These are phyloP conservation scores for Pseudois nayaur DNA, from an alignment of 2,113 vertebrate species.

Conservation along the genomic window DNA sequence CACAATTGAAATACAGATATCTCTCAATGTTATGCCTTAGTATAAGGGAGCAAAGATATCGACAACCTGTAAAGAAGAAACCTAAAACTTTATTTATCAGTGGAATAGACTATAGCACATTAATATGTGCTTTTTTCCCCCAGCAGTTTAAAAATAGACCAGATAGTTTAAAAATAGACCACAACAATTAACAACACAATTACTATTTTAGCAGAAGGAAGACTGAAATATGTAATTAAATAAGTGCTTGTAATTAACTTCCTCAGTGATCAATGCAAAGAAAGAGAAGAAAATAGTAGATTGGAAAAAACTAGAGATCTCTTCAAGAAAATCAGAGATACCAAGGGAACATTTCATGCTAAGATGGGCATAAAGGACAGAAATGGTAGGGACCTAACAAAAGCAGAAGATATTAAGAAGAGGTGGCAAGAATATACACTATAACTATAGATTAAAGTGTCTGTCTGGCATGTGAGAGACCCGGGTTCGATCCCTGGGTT, in stretches of 20 bases:
- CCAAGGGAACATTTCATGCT: background rate
- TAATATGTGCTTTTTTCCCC: background rate
- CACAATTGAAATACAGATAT: slow-evolving; percentile 17
- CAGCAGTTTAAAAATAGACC: background rate
- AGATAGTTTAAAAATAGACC: background rate
- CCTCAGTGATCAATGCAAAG: background rate
- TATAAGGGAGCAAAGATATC: background rate
- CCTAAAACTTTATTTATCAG: slow-evolving; percentile 24
- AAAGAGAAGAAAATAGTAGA: background rate
- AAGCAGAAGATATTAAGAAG: background rate
- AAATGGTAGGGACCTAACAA: background rate
- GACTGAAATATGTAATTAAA: slow-evolving; percentile 22
- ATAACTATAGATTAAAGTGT: background rate
- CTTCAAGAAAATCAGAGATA: background rate
- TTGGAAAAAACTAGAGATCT: background rate
- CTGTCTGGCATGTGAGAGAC: too few species aligned
- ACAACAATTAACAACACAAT: background rate
- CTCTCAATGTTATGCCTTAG: background rate
- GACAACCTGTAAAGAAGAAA: background rate
- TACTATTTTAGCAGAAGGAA: background rate
- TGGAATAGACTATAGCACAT: background rate
- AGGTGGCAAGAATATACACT: background rate
- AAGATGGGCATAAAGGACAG: background rate
- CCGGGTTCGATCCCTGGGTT: too few species aligned
- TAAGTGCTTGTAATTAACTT: background rate